Base-by-base conservation (phyloP, 2,797 vertebrate species). In the Coendou prehensilis region DNA sequence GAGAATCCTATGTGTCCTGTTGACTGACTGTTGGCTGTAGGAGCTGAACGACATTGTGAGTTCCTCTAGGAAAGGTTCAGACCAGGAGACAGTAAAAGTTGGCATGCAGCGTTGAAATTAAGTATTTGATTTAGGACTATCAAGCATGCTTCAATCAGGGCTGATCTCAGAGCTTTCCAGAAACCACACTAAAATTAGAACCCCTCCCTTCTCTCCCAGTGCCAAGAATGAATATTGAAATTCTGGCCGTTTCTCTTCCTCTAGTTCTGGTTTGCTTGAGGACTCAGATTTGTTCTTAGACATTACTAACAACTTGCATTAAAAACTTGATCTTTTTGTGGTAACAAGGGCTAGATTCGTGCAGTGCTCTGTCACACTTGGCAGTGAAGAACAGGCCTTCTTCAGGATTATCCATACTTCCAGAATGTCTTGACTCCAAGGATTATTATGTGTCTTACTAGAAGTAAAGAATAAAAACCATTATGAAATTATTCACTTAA, bases 161-260 rank as follows among this genome's bases (percentile, higher is more conserved):
- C 37, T 87, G 64, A 95, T 59, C 54, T 96, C 84, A 83, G 82
- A 88, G 76, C 83, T 97, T 96, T 95, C 80, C 96, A 94, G 79
- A 97, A 96, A 91, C 15, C 54, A 71, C 41, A 5, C 83, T 73
- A 89, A 95, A 95, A 67, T 81, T 61, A 84, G 92, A 92, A 50
- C 33, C 33, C 47, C 45, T 83, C 73, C 69, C 84, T 83, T 73
- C 47, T 41, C 33, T 87, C 20, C 18, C 57, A 63, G 26, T 71
- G 63, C 75, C 63, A 92, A 87, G 57, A 86, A 76, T n/a, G 69
- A 87, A 23, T 47, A 52, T 26, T 47, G 47, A 73, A 75, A 33
- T 13, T 80, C 17, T 30, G 80, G 20, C 57, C 23, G 14, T 94
- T 88, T 71, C 83, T 80, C 80, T 64, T 69, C 67, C 59, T 95